Percentiles rank a stretch among this genome's conserved stretches.
phyloP scores from a whole-genome alignment of 2,888 invertebrate genomes.

The Conomelus anceps region DNA sequence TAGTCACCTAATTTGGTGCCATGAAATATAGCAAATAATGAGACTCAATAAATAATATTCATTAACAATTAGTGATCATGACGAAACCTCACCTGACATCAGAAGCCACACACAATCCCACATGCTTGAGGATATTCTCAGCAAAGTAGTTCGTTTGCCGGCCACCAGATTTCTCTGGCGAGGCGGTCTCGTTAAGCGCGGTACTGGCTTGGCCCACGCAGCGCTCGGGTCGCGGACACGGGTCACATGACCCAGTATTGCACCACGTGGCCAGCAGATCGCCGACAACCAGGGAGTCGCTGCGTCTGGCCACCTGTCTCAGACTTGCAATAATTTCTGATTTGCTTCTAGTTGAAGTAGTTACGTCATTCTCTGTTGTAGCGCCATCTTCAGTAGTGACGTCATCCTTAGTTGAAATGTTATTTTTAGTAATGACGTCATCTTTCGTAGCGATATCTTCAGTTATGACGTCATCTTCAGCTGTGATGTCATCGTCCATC shows the following conservation, averaged over 20 bases:
- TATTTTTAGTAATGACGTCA: not conserved
- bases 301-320: not conserved
- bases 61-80: not conserved
- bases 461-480: not conserved
- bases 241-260: not conserved
- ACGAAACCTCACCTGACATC: constrained; percentile 13
- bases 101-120: not conserved
- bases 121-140: not conserved
- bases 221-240: not conserved
- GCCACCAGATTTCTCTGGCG: not conserved
- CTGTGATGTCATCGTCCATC: not conserved
- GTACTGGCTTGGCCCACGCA: constrained; percentile 5
- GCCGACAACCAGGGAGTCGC: not conserved
- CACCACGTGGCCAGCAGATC: not conserved
- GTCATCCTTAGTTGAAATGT: not conserved
- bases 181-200: not conserved
- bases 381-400: not conserved
- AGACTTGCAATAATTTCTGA: not conserved
- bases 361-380: not conserved
- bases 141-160: not conserved
- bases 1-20: too few species aligned
- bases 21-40: not conserved
- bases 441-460: not conserved
- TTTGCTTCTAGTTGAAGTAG: not conserved
- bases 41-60: not conserved